Percentiles rank a stretch among this genome's conserved stretches.
phyloP scores from a whole-genome alignment of 2,113 vertebrate species.

The Thalassarche chlororhynchos region DNA sequence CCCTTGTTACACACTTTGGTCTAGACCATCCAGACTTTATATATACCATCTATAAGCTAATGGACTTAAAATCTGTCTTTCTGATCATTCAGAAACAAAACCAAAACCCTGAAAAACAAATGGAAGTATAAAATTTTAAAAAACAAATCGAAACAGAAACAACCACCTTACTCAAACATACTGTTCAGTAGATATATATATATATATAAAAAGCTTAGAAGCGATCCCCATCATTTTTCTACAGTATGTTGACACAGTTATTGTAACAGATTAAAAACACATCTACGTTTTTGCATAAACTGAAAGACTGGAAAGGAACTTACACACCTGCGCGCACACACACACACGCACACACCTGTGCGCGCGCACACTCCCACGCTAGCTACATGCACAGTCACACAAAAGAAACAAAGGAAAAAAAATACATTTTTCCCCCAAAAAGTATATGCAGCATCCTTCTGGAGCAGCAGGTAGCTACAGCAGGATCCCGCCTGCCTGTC shows the following conservation, averaged over 20 bases:
- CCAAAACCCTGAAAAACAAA: conserved; percentile 64
- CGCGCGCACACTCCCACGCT: background rate
- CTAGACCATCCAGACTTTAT: conserved; percentile 65
- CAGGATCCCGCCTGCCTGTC: conserved; percentile 89
- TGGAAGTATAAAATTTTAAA: conserved; percentile 70
- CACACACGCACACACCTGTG: conserved; percentile 25
- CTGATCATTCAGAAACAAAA: conserved; percentile 71
- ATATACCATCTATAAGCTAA: conserved; percentile 75
- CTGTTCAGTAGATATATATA: conserved; percentile 60
- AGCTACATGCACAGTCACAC: conserved; percentile 69
- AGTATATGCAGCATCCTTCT: conserved; percentile 66
- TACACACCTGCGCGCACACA: background rate
- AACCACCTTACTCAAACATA: conserved; percentile 64
- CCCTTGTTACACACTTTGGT: conserved; percentile 63
- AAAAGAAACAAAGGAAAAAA: conserved; percentile 50
- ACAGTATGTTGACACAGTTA: conserved; percentile 80
- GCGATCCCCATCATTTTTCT: conserved; percentile 71
- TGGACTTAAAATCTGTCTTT: conserved; percentile 74
- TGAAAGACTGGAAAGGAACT: conserved; percentile 64
- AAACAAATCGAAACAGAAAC: conserved; percentile 60
- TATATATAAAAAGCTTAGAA: conserved; percentile 72
- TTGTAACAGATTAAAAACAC: conserved; percentile 80
- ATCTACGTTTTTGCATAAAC: conserved; percentile 69
- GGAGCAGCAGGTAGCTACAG: conserved; percentile 72
- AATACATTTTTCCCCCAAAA: conserved; percentile 47